phyloP scores from a whole-genome alignment of 2,888 invertebrate genomes.

The Amblyjoppa proteus region DNA sequence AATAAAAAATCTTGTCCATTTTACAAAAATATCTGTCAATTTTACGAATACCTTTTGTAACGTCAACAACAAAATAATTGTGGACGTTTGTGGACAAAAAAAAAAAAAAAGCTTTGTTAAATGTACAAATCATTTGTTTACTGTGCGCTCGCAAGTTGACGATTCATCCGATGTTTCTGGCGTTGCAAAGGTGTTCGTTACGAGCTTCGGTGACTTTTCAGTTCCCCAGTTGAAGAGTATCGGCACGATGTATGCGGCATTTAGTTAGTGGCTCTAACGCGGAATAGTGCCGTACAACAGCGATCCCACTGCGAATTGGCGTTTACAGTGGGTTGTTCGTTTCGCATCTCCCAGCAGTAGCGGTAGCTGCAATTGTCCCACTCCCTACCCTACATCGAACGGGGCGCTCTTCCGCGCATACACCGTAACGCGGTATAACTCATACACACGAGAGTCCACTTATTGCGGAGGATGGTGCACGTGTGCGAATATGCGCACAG shows the following conservation, averaged over 20 bases:
- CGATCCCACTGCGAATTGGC: slow-evolving; percentile 24
- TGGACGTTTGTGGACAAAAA: no score
- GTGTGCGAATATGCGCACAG: neutral
- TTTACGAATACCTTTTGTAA: no score
- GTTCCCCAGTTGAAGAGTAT: slow-evolving; percentile 16
- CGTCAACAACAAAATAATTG: no score
- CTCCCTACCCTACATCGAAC: neutral
- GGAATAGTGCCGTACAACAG: neutral
- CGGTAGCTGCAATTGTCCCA: neutral
- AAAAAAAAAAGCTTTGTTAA: no score
- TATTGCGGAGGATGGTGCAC: neutral
- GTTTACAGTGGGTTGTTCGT: slow-evolving; percentile 31
- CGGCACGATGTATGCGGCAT: neutral
- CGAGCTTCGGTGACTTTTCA: slow-evolving; percentile 28
- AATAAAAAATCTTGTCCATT: no score
- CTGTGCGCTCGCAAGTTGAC: neutral
- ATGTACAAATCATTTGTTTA: no score
- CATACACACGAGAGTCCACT: neutral
- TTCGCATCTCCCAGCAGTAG: slow-evolving; percentile 18
- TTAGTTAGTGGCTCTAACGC: neutral
- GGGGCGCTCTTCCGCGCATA: slow-evolving; percentile 11
- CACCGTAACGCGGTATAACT: slow-evolving; percentile 13
- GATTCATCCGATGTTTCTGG: slow-evolving; percentile 51
- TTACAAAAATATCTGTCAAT: no score
- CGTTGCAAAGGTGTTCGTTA: slow-evolving; percentile 9